phyloP scores from a whole-genome alignment of 1,140 invertebrate genomes.

The Coboldia fuscipes region DNA sequence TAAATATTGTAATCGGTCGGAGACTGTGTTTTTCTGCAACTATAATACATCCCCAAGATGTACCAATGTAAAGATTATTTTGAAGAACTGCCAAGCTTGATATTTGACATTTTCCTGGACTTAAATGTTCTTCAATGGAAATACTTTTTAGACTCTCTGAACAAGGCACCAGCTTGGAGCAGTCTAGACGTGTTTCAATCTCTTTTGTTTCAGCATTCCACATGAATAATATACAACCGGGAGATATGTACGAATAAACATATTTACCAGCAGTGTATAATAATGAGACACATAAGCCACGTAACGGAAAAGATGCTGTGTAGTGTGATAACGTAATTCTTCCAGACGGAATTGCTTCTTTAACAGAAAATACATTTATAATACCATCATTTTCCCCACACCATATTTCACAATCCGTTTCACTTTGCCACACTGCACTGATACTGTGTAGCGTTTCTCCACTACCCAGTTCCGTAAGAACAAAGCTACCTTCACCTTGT shows the following conservation, averaged over 20 bases:
- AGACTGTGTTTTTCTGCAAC: constrained; percentile 61
- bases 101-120: constrained; percentile 54
- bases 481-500: constrained; percentile 44
- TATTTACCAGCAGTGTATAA: constrained; percentile 32
- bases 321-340: constrained; percentile 38
- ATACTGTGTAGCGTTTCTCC: constrained; percentile 35
- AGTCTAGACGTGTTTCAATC: constrained; percentile 65
- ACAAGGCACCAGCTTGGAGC: constrained; percentile 76
- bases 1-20: constrained; percentile 69
- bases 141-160: constrained; percentile 82
- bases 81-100: constrained; percentile 24
- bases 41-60: constrained; percentile 78
- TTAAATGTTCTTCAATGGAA: constrained; percentile 70
- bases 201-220: constrained; percentile 44
- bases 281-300: constrained; percentile 26
- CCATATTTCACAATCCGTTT: constrained; percentile 43
- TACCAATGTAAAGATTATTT: constrained; percentile 64
- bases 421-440: constrained; percentile 24
- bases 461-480: constrained; percentile 52
- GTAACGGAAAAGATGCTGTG: constrained; percentile 22
- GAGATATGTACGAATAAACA: constrained; percentile 59
- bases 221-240: constrained; percentile 64
- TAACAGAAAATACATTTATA: constrained; percentile 41
- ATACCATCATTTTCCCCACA: constrained; percentile 51
- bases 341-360: constrained; percentile 30